Evolutionary conservation across 2,888 invertebrate genomes (phyloP), one percentile per base, ranked within the genome.

Genomic region (Stenurella melanura): DNA sequence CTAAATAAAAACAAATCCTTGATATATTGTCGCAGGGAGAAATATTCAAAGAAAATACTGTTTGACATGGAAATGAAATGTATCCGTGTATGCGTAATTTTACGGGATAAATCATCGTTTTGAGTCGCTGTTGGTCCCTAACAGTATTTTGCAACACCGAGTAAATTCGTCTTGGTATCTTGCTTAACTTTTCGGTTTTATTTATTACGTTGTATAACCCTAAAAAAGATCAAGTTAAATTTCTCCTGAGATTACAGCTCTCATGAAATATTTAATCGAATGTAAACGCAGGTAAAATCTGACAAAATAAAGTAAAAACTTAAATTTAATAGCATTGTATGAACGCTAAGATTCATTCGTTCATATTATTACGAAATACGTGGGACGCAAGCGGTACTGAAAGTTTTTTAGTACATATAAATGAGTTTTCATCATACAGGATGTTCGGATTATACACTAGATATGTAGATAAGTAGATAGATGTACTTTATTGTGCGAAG

Each of bases 1-100:
- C 42, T 67, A 67, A 67, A 67, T 67, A 54, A 54, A 63, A 63
- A 60, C 60, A 42, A 42, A 42, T 60, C 60, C 38, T 12, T 60
- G 54, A 72, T 72, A 72, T 63, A 72, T 72, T 50, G 15, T 54
- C 18, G n/a, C 18, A n/a, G 11, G 18, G 50, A 63, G 63, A 21
- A 60, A 63, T 58, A 18, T 72, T 18, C 76, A 76, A 72, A 50
- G 34, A 72, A 72, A 72, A 54, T 70, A 70, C 60, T 75, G 77
- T 78, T 81, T 81, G 81, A 80, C 81, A 79, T 73, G 79, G 75
- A 79, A 81, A 77, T 81, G 81, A 80, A 80, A 82, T 77, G 82
- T 80, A 76, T 78, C 78, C 78, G 70, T 80, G 81, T 81, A 80
- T 73, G 77, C 75, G 80, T 80, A 80, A 81, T 80, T 79, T 79